Evolutionary conservation across 2,888 invertebrate species (phyloP).

Genomic region (Brenthis ino): DNA sequence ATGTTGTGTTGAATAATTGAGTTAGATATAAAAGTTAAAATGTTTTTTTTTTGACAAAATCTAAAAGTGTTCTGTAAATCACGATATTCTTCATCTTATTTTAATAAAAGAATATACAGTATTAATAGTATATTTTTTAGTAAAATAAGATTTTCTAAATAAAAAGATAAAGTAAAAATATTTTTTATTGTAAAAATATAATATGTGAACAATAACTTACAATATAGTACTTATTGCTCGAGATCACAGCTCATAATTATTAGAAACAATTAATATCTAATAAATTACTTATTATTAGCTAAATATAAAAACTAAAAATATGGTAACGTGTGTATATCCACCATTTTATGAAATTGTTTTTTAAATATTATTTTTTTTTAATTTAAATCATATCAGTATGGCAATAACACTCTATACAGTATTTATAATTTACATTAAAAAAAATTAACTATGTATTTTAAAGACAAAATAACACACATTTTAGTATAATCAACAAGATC

Average conservation of each 20-base stretch:
- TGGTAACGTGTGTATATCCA: neutral
- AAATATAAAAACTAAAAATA: neutral
- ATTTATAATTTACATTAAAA: neutral
- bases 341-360: neutral
- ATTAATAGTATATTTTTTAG: neutral
- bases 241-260: constrained; percentile 65
- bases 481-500: neutral
- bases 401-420: neutral
- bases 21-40: no score
- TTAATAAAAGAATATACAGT: no score
- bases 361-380: neutral
- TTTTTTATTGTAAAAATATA: constrained; percentile 27
- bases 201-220: constrained; percentile 74
- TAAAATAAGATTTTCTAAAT: neutral
- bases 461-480: neutral
- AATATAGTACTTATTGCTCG: constrained; percentile 70
- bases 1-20: no score
- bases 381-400: neutral
- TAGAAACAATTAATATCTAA: neutral
- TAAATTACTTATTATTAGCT: constrained; percentile 12
- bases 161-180: constrained; percentile 21
- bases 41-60: no score
- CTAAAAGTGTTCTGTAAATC: no score
- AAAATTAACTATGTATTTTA: neutral
- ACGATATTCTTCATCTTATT: no score